Percentiles rank a stretch among this genome's conserved stretches.
These are phyloP conservation scores for Pocota personata DNA, from an alignment of 2,888 invertebrate species.

Conservation along the genomic window DNA sequence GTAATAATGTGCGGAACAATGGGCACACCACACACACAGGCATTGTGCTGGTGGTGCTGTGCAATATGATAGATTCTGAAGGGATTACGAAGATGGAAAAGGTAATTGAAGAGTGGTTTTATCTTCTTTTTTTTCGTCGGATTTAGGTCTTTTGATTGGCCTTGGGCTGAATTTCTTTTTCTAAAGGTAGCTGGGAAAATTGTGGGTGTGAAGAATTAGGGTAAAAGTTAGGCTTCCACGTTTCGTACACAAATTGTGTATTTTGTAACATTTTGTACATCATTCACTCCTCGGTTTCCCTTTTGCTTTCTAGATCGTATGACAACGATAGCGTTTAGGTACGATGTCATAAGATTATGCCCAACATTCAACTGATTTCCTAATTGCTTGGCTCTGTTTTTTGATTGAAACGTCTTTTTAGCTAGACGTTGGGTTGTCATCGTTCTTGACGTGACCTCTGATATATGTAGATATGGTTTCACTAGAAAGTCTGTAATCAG, in stretches of 20 bases:
- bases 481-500: too few species aligned
- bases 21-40: not conserved
- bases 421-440: too few species aligned
- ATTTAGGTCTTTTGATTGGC: conserved; percentile 30
- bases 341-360: too few species aligned
- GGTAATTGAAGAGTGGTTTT: conserved; percentile 26
- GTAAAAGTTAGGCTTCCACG: not conserved
- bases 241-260: not conserved
- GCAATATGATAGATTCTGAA: conserved; percentile 5
- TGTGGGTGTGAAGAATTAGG: not conserved
- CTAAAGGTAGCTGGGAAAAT: not conserved
- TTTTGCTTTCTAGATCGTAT: too few species aligned
- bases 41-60: not conserved
- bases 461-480: too few species aligned
- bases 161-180: conserved; percentile 17
- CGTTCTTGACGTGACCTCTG: too few species aligned
- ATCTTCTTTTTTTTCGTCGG: not conserved
- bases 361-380: too few species aligned
- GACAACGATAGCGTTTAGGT: too few species aligned
- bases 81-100: conserved; percentile 13
- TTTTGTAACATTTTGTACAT: not conserved
- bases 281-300: too few species aligned
- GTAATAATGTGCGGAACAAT: conserved; percentile 30
- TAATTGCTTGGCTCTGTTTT: too few species aligned
- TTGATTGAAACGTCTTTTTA: too few species aligned